phyloP scores from a whole-genome alignment of 2,113 vertebrate species.

The Neotoma lepida region DNA sequence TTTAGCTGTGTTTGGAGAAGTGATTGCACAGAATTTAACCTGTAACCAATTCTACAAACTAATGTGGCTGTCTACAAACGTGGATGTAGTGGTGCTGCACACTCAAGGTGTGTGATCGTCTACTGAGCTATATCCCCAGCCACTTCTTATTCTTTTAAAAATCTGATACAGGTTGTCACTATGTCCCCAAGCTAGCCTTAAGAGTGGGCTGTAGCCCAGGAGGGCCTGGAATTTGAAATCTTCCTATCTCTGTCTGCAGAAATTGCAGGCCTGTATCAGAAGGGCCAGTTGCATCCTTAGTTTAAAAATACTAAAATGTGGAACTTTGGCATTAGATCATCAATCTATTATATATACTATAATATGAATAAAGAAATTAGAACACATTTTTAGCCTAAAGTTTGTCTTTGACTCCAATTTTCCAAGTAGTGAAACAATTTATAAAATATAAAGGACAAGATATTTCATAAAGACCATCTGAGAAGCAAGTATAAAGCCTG shows the following conservation, averaged over 20 bases:
- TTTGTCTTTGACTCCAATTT: not conserved
- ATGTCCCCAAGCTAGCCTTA: not conserved
- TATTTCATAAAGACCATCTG: constrained; percentile 38
- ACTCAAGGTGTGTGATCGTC: too few relatives aligned
- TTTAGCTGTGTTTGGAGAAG: not conserved
- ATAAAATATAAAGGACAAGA: constrained; percentile 21
- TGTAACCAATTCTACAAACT: not conserved
- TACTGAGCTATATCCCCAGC: not conserved
- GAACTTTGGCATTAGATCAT: not conserved
- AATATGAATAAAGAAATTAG: not conserved
- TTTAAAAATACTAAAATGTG: constrained; percentile 13
- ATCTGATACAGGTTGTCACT: not conserved
- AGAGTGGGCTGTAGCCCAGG: not conserved
- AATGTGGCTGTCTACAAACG: too few relatives aligned
- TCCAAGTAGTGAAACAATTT: not conserved
- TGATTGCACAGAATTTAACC: constrained; percentile 18
- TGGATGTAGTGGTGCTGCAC: not conserved
- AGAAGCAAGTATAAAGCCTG: constrained; percentile 21
- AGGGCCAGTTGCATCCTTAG: not conserved
- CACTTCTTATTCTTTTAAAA: not conserved
- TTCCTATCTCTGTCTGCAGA: not conserved
- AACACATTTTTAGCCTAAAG: not conserved
- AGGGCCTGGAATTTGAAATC: not conserved
- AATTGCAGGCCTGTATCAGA: not conserved
- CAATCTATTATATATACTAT: not conserved